Percentiles rank a stretch among this genome's conserved stretches.
phyloP scores from a whole-genome alignment of 2,113 vertebrate genomes.

The Vimba vimba region DNA sequence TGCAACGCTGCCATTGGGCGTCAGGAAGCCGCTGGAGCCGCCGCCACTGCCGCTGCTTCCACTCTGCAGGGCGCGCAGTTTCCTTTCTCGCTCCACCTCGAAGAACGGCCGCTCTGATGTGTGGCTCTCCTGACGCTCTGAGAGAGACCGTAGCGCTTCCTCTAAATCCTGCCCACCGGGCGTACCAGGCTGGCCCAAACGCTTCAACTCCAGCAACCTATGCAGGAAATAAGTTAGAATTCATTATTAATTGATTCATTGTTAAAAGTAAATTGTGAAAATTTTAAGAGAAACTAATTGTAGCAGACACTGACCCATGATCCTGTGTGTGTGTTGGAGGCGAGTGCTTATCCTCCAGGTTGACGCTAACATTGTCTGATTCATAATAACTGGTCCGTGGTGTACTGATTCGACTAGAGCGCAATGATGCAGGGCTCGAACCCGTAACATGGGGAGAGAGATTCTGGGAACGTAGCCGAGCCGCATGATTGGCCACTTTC shows the following conservation, averaged over 20 bases:
- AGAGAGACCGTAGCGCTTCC: conserved; percentile 79
- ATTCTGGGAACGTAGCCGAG: conserved; percentile 72
- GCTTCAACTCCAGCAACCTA: conserved; percentile 65
- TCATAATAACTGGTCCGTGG: conserved; percentile 74
- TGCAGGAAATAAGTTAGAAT: background rate
- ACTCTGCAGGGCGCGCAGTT: conserved; percentile 71
- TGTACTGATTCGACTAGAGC: conserved; percentile 76
- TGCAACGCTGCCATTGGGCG: conserved; percentile 78
- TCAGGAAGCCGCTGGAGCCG: conserved; percentile 80
- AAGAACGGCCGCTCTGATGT: conserved; percentile 79
- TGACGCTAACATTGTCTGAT: conserved; percentile 70
- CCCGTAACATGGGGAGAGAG: conserved; percentile 72
- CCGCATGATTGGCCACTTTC: conserved; percentile 77
- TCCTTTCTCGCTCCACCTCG: conserved; percentile 79
- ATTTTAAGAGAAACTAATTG: no score
- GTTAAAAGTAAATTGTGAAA: background rate
- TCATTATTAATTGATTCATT: background rate
- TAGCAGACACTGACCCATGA: conserved; percentile 62
- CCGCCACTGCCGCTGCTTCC: conserved; percentile 52
- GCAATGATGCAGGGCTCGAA: conserved; percentile 71
- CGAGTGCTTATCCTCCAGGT: conserved; percentile 68
- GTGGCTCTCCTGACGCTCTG: conserved; percentile 78
- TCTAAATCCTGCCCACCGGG: conserved; percentile 84
- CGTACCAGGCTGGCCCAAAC: conserved; percentile 74
- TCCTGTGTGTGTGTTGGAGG: conserved; percentile 60